Evolutionary conservation across 2,888 invertebrate genomes (phyloP), one percentile per base, ranked within the genome.

Genomic region (Rhingia rostrata): DNA sequence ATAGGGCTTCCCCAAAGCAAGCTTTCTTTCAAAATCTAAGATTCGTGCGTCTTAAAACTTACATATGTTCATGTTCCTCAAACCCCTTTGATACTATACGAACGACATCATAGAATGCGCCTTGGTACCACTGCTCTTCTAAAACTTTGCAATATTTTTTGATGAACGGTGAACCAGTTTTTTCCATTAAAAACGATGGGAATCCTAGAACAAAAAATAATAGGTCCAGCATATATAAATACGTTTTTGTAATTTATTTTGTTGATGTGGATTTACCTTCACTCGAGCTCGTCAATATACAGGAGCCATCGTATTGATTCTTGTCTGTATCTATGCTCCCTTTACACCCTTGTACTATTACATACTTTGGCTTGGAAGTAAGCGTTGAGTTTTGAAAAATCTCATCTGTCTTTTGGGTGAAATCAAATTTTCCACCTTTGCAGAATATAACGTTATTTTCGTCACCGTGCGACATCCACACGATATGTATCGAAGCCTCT

Each of bases 301-400:
- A n/a, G 12, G 3, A 45, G 6, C 7, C 7, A 0, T n/a, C n/a
- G n/a, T n/a, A n/a, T n/a, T n/a, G n/a, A n/a, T n/a, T n/a, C n/a
- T n/a, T n/a, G n/a, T n/a, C 14, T 45, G 14, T 3, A 45, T 45
- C 0, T 14, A 45, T 12, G 12, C 0, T 0, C 9, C 74, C 74
- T 30, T 64, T 74, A n/a, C 74, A 74, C n/a, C 64, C 74, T 58
- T 74, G 39, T n/a, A 74, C 56, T 33, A 39, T 12, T 33, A 74
- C 32, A 32, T 49, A 66, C 10, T 47, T 64, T 9, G 74, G 64
- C 9, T 64, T 74, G 1, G 14, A 2, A 4, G 64, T n/a, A 1
- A 74, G 64, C 1, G 47, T 64, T 49, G 4, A 0, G 35, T 74
- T 74, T 5, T 14, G 30, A 39, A 64, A 64, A 9, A 74, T 10